These are phyloP conservation scores for Xestia c-nigrum DNA, from an alignment of 2,888 invertebrate species.

Conservation along the genomic window DNA sequence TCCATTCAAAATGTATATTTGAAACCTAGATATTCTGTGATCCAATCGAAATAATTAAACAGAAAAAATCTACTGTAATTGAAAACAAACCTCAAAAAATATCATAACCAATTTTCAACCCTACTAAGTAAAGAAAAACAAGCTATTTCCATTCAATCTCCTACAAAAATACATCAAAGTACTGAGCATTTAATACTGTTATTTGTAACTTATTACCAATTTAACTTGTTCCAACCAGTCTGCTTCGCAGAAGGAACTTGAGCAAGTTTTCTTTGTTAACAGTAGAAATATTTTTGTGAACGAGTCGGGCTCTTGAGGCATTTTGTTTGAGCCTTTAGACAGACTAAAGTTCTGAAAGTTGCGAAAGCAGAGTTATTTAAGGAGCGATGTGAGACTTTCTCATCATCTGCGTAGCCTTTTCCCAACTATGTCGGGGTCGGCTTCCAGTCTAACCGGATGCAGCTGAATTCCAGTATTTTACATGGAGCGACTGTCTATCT, in stretches of 20 bases:
- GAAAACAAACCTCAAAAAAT: neutral
- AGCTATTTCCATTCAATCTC: constrained; percentile 10
- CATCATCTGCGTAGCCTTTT: too few species aligned
- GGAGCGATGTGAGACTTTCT: too few species aligned
- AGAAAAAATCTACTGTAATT: too few species aligned
- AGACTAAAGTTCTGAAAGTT: neutral
- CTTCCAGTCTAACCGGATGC: too few species aligned
- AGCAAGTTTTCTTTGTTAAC: constrained; percentile 39
- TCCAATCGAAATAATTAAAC: too few species aligned
- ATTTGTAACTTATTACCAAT: constrained; percentile 42
- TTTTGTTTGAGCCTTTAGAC: constrained; percentile 16
- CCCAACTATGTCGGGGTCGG: neutral
- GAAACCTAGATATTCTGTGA: too few species aligned
- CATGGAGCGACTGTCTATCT: too few species aligned
- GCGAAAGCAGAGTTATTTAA: neutral
- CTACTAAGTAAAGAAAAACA: neutral
- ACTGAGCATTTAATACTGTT: constrained; percentile 9
- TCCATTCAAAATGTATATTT: too few species aligned
- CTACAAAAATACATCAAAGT: constrained; percentile 13
- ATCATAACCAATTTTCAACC: constrained; percentile 7
- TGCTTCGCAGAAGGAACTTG: constrained; percentile 2
- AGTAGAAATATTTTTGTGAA: constrained; percentile 39
- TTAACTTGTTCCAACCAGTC: constrained; percentile 36
- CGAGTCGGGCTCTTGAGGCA: neutral
- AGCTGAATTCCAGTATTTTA: too few species aligned